Evolutionary conservation across 2,888 invertebrate genomes (phyloP), one percentile per base, ranked within the genome.

Genomic region (Orthonevra nobilis): DNA sequence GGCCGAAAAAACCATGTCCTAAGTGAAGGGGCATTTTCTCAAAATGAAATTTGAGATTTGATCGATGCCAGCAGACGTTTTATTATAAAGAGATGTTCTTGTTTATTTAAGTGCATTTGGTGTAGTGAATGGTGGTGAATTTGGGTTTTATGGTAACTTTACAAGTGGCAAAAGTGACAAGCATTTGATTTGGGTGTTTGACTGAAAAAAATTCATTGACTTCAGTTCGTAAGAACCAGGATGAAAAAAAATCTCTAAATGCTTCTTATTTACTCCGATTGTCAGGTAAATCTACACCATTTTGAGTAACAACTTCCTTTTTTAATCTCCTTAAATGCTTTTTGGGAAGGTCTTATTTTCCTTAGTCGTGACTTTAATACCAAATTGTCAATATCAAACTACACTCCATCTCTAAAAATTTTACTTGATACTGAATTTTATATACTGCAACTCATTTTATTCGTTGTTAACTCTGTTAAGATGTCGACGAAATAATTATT

Each of bases 311-410:
- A 6, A 40, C 40, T 14, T 40, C 28, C 6, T 38, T 30, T 56
- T 10, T 44, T 32, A 9, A 58, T 58, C 44, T 58, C 2, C 9
- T 10, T 58, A 12, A 58, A 58, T 32, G 58, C 58, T 32, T 58
- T 19, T 1, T 30, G 15, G n/a, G 42, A 44, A 32, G 42, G 58
- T 32, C 14, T 58, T 12, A 42, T 58, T 17, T 42, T 19, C 17
- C 44, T 9, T 14, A 42, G 20, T 32, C 28, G 42, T n/a, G n/a
- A 2, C n/a, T 44, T 42, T 26, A 42, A 58, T 9, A 19, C 12
- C n/a, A n/a, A n/a, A 28, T 58, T 42, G 20, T 58, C 44, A 3
- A 32, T 7, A 3, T 58, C 58, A 12, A 30, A 2, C 17, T 9
- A n/a, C 4, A 56, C 30, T 12, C 56, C 30, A 5, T 56, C 56